Percentiles rank a stretch among this genome's conserved stretches.
phyloP scores from a whole-genome alignment of 2,797 vertebrate genomes.

The Cossypha polioptera region DNA sequence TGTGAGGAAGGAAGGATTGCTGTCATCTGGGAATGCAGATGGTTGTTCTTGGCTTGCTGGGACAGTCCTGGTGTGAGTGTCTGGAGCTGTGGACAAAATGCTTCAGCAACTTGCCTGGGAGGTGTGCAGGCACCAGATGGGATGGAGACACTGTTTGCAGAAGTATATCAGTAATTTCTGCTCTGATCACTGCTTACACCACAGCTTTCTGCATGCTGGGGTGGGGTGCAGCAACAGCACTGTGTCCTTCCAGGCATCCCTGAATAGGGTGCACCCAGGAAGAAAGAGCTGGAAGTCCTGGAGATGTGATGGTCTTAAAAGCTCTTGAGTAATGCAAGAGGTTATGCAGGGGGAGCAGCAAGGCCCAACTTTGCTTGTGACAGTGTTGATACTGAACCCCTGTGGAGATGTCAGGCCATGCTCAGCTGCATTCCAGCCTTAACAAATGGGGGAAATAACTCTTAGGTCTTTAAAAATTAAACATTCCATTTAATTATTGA shows the following conservation, averaged over 20 bases:
- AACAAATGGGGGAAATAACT: constrained; percentile 35
- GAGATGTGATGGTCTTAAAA: neutral
- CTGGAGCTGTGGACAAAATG: neutral
- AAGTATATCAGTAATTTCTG: neutral
- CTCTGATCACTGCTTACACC: neutral
- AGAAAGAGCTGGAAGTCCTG: neutral
- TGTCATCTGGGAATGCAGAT: accelerated
- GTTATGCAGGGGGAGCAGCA: neutral
- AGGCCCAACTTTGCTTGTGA: neutral
- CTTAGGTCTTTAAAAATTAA: constrained; percentile 46
- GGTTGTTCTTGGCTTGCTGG: neutral
- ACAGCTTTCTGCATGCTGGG: neutral
- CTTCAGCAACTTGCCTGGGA: neutral
- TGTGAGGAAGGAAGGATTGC: neutral
- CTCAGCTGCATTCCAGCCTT: constrained; percentile 15
- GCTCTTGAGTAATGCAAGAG: neutral
- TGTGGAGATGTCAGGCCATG: neutral
- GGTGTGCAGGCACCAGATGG: neutral
- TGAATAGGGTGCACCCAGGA: accelerated
- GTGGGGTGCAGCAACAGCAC: neutral
- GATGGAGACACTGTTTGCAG: neutral
- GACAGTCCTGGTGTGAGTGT: neutral
- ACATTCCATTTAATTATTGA: constrained; percentile 52
- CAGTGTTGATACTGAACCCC: neutral
- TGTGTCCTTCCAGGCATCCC: neutral